Conservation (phyloP, 2,113 vertebrate species). For the Cairina moschata region DNA sequence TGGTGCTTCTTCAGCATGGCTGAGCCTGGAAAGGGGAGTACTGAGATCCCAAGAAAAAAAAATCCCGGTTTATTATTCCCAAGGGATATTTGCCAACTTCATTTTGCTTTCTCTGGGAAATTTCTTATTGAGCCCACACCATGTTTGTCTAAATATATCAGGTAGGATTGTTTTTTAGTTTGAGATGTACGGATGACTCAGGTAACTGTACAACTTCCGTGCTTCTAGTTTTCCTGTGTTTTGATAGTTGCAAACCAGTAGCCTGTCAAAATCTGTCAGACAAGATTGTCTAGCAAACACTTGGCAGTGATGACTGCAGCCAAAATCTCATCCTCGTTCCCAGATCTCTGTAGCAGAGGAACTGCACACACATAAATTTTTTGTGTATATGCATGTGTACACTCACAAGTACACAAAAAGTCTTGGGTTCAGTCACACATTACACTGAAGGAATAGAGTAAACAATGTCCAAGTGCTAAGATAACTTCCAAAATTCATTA, state of each 20-base stretch:
- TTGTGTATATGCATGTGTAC: not conserved
- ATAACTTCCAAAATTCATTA: not conserved
- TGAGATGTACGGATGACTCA: not conserved
- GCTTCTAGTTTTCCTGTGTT: not conserved
- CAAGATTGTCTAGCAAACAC: not conserved
- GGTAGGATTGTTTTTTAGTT: not conserved
- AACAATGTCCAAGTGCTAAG: not conserved
- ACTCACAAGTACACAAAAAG: not conserved
- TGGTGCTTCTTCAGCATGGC: not conserved
- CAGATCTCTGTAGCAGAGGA: not conserved
- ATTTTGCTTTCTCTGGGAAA: not conserved
- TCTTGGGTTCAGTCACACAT: not conserved
- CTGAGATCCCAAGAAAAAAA: not conserved
- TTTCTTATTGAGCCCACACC: not conserved
- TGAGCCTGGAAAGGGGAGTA: not conserved
- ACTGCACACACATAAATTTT: not conserved
- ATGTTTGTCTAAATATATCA: not conserved
- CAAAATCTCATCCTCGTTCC: not conserved
- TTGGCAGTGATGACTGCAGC: not conserved
- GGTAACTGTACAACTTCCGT: not conserved
- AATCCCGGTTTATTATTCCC: not conserved
- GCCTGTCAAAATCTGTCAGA: not conserved
- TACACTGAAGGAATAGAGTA: not conserved
- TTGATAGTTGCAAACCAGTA: not conserved
- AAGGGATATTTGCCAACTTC: not conserved